Evolutionary conservation across 1,140 invertebrate species (phyloP), one percentile per base, ranked within the genome.

Genomic region (Coptotermes formosanus): DNA sequence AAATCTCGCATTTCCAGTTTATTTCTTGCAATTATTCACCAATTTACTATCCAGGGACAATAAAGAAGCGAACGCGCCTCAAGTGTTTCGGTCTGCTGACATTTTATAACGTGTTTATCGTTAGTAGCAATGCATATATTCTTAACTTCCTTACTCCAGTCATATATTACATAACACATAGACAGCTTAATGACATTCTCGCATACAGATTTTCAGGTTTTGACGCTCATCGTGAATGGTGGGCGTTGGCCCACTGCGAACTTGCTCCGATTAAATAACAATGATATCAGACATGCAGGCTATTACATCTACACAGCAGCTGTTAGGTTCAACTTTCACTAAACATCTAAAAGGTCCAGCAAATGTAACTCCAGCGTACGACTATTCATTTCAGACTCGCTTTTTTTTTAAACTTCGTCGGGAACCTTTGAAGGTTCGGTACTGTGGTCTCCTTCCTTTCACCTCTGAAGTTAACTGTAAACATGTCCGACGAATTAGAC

Each of bases 211-310:
- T 11, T 75, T n/a, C n/a, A 3, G n/a, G 64, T 30, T 75, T 75
- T 75, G 25, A 30, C 64, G n/a, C 25, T 25, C 64, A 75, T 14
- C 6, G 64, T 30, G 64, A 75, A 75, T 75, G 64, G 64, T 75
- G n/a, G 64, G 64, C 64, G 64, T 75, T 75, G 64, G 64, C 64
- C n/a, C 30, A 75, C 64, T 75, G 64, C 25, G 64, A 75, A 75
- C 64, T 75, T 30, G 64, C 64, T 75, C 59, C 59, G 59, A 75
- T 75, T 75, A 75, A 75, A 75, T 75, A 75, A 75, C 64, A 75
- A 75, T 75, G 64, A 30, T 30, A 75, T 75, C 64, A 6, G 64
- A 75, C n/a, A n/a, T 75, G 16, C 64, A 75, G 64, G 64, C 11
- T 75, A 75, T 75, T 75, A 30, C 64, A 25, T 75, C 25, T 30